Conservation (phyloP, 2,888 invertebrate species). For the Bruchidius siliquastri region DNA sequence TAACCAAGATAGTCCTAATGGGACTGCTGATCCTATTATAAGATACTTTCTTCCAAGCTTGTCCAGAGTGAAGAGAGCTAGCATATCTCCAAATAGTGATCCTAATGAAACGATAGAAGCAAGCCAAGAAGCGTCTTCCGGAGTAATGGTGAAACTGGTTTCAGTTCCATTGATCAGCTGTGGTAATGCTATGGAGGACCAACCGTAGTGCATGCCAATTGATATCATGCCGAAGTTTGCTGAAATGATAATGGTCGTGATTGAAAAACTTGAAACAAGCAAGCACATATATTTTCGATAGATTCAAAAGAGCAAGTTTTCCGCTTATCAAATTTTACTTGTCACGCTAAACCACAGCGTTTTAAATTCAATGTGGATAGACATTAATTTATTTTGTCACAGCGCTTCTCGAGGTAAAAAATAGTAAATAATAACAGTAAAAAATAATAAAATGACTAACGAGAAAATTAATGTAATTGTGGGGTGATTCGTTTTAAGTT, state of each 20-base stretch:
- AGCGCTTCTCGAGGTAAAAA: too few relatives aligned
- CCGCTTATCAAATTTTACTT: too few relatives aligned
- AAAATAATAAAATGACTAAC: too few relatives aligned
- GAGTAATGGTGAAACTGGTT: constrained; percentile 48
- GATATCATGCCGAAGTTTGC: constrained; percentile 39
- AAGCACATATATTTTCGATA: too few relatives aligned
- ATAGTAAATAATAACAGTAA: too few relatives aligned
- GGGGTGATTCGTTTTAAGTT: too few relatives aligned
- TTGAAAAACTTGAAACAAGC: too few relatives aligned
- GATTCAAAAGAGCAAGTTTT: too few relatives aligned
- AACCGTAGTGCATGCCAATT: constrained; percentile 48
- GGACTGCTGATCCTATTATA: constrained; percentile 57
- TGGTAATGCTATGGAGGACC: constrained; percentile 57
- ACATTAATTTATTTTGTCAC: too few relatives aligned
- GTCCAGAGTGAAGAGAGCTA: constrained; percentile 62
- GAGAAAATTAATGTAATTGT: too few relatives aligned
- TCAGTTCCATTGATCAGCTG: constrained; percentile 50
- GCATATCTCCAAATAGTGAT: constrained; percentile 57
- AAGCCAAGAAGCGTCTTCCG: constrained; percentile 57
- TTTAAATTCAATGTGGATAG: too few relatives aligned
- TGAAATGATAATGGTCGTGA: constrained; percentile 28
- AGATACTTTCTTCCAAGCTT: constrained; percentile 62
- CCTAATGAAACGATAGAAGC: constrained; percentile 62
- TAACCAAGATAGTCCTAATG: constrained; percentile 60
- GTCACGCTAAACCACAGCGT: too few relatives aligned